Evolutionary conservation across 1,140 invertebrate genomes (phyloP).

Genomic region (Laupala kohalensis): DNA sequence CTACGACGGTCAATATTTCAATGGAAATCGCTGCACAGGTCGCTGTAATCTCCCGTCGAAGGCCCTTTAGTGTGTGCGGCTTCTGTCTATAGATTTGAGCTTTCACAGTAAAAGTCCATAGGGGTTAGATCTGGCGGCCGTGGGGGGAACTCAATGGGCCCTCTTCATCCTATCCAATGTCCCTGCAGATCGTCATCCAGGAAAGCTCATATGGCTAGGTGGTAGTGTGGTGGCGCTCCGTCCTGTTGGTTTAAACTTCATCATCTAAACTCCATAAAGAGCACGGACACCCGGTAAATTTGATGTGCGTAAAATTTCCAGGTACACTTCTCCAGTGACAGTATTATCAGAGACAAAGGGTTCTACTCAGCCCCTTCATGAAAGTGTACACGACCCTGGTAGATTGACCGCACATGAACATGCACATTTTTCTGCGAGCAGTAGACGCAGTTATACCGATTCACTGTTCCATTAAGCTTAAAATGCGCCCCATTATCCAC

Average conservation of each 20-base stretch:
- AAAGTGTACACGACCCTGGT: not conserved
- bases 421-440: not conserved
- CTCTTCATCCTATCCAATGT: too few species aligned
- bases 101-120: not conserved
- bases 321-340: not conserved
- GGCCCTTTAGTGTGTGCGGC: not conserved
- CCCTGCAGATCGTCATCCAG: too few species aligned
- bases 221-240: too few species aligned
- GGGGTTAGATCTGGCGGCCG: too few species aligned
- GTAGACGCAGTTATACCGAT: not conserved
- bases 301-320: not conserved
- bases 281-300: not conserved
- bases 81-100: not conserved
- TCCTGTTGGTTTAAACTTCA: not conserved
- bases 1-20: not conserved
- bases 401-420: not conserved
- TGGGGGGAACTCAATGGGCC: not conserved
- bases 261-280: not conserved
- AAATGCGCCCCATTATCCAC: too few species aligned
- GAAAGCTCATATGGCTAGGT: too few species aligned
- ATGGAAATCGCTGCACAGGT: not conserved
- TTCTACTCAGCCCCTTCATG: not conserved
- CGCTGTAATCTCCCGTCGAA: not conserved
- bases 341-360: not conserved
- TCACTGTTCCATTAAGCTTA: not conserved